A percentile compares a stretch with the other conserved stretches of the same genome.
These are phyloP conservation scores for Galbula dea DNA, from an alignment of 2,113 vertebrate genomes.

Conservation along the genomic window DNA sequence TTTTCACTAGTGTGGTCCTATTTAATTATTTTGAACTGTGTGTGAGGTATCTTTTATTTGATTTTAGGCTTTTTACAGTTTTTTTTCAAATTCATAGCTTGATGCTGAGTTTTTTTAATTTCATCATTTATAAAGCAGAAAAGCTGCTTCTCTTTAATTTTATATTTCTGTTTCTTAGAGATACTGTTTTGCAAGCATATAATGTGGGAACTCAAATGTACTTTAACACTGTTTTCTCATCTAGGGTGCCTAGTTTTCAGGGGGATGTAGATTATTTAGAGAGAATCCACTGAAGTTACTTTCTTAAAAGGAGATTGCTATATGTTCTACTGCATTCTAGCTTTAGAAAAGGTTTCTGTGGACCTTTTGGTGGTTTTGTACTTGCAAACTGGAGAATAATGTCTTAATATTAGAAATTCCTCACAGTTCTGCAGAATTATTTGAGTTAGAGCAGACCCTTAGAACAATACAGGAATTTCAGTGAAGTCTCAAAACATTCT, in stretches of 20 bases:
- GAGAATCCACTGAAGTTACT: neutral
- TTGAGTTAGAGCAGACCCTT: neutral
- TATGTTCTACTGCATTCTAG: neutral
- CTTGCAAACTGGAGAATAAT: neutral
- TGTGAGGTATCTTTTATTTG: neutral
- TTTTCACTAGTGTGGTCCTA: neutral
- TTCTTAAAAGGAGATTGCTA: neutral
- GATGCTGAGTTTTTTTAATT: neutral
- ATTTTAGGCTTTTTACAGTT: neutral
- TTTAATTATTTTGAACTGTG: fast-evolving
- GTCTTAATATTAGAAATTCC: neutral
- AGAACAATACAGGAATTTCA: neutral
- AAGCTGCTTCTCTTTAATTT: neutral
- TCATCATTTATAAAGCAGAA: neutral
- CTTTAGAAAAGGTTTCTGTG: neutral
- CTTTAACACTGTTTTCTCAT: neutral
- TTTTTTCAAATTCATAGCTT: neutral
- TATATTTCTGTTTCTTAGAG: neutral
- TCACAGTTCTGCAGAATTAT: neutral
- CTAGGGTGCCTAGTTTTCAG: neutral
- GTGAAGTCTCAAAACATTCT: neutral
- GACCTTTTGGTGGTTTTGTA: neutral
- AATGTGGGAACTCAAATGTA: neutral
- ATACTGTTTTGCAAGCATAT: neutral
- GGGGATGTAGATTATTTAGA: neutral